Base-by-base conservation (phyloP, 2,888 invertebrate species). In the Dryocosmus kuriphilus region DNA sequence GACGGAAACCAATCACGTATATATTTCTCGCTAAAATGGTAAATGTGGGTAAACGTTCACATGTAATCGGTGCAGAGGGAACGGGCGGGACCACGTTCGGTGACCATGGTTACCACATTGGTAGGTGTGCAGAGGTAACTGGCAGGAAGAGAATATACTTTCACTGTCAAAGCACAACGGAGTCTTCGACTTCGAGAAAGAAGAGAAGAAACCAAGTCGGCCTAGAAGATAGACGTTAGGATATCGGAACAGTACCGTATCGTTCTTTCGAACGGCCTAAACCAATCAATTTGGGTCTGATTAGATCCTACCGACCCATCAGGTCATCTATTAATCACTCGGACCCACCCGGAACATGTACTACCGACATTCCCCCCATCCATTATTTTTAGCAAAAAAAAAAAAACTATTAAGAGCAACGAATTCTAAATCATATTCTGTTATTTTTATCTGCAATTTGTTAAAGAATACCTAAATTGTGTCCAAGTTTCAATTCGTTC, bases 91-190 rank as follows among this genome's bases (percentile, higher is more conserved):
- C 77, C 71, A 76, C 76, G 80, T 81, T 74, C 79, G 80, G 78
- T 78, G 75, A 67, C 78, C 79, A 77, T 80, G 81, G 83, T 87
- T 87, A 87, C 85, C 85, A 85, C 86, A 87, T 86, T 83, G 83
- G 86, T 84, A 84, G 84, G 85, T 84, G 83, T 83, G 85, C 82
- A 83, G 79, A 80, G 85, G 83, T 86, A 86, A 84, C 85, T 79
- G 83, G 87, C 88, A 89, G 89, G 90, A 90, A 89, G 88, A 90
- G 88, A 87, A 82, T 80, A 79, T 80, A 90, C 91, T 91, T 91
- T 91, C 91, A 91, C 91, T 90, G 87, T 86, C 88, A 86, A 88
- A 86, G 86, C 86, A 81, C 84, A 85, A 82, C 81, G 82, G 84
- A 86, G 87, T 83, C 85, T 85, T 84, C 82, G 86, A 83, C 85